Base-by-base conservation (phyloP, 2,888 invertebrate genomes). In the Neria commutata region DNA sequence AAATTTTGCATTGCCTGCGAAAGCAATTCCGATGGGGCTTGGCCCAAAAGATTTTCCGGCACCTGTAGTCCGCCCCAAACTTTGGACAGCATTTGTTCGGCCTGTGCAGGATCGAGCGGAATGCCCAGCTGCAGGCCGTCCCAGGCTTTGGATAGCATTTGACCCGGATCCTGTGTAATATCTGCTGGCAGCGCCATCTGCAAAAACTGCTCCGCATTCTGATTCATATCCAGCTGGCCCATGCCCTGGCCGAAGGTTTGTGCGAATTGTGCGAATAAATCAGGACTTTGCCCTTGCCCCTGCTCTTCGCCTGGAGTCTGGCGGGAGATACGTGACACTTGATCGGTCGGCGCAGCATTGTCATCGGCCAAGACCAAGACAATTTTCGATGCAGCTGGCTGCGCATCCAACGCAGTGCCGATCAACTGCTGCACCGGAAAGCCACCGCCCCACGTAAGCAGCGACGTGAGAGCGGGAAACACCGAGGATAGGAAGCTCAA, bases 341-440 rank as follows among this genome's bases (percentile, higher is more conserved):
- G n/a, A n/a, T n/a, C n/a, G n/a, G n/a, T n/a, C n/a, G n/a, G n/a
- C n/a, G n/a, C n/a, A n/a, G 68, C 66, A 5, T 66, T 65, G 46
- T 77, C 76, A 16, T 78, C 76, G 40, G 76, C 75, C 19, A 77
- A 56, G 8, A 77, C 76, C 3, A 77, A 62, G 1, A 77, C 71
- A 14, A 78, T 74, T 57, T 76, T 76, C 1, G 77, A 77, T 21
- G 72, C 64, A 0, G 67, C 56, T 0, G 67, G 58, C 54, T 62
- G 45, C 2, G 8, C 21, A 25, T 70, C 70, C 1, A 70, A 65
- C 6, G 62, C 19, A 3, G 63, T 67, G 2, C 73, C 70, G 14
- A 74, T 58, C 4, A 72, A 24, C 0, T 64, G 56, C 6, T 54
- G 58, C 6, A 69, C 63, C 2, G 72, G 70, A 46, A 74, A 74